A percentile compares a stretch with the other conserved stretches of the same genome.
phyloP scores from a whole-genome alignment of 1,140 invertebrate species.

The Nasonia vitripennis region DNA sequence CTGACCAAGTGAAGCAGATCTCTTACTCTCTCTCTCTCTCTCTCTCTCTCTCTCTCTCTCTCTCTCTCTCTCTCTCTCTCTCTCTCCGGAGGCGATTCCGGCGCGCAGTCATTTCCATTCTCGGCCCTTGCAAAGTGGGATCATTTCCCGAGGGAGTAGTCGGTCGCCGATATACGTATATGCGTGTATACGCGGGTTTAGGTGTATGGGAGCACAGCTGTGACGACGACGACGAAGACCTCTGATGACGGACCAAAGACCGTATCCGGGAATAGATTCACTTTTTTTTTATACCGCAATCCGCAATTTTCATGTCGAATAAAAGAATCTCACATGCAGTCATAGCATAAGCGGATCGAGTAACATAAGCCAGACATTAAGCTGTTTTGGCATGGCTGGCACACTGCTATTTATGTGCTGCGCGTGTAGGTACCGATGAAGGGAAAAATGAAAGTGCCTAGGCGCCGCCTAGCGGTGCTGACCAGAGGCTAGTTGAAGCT shows the following conservation, averaged over 20 bases:
- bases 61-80: background rate
- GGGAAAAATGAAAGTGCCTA: too few relatives aligned
- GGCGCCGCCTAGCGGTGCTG: too few relatives aligned
- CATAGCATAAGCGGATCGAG: too few relatives aligned
- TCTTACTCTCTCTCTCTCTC: background rate
- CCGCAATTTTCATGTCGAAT: too few relatives aligned
- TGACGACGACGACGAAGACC: background rate
- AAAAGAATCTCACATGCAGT: too few relatives aligned
- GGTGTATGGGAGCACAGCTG: background rate
- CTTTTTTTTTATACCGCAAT: too few relatives aligned
- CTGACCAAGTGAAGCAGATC: conserved; percentile 60
- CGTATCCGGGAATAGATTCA: too few relatives aligned
- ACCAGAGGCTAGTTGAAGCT: too few relatives aligned
- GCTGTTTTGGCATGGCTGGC: too few relatives aligned
- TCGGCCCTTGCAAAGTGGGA: conserved; percentile 72
- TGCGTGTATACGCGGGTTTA: background rate
- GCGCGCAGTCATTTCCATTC: conserved; percentile 71
- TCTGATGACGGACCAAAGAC: conserved; percentile 18
- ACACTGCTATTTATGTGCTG: too few relatives aligned
- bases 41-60: conserved; percentile 9
- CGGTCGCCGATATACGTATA: background rate
- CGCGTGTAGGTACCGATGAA: too few relatives aligned
- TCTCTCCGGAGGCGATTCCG: conserved; percentile 61
- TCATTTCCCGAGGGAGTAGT: conserved; percentile 72
- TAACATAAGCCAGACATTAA: too few relatives aligned